Base-by-base conservation (phyloP, 2,797 vertebrate species). In the Holocentrus rufus region DNA sequence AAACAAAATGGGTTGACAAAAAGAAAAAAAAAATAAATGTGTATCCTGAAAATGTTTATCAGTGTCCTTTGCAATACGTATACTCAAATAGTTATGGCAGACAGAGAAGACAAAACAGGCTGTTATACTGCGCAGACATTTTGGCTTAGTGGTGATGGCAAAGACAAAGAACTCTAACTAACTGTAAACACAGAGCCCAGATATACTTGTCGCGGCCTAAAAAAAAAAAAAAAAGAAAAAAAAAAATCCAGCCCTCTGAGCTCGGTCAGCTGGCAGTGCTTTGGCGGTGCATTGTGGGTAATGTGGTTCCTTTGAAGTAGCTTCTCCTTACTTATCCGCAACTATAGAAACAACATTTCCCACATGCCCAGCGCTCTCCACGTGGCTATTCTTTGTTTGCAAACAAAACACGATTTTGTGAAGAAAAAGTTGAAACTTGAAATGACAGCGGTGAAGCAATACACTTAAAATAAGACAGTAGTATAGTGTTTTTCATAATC, bases 331-430 rank as follows among this genome's bases (percentile, higher is more conserved):
- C 14, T 0, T 17, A 4, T 1, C 1, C 1, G 1, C 3, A 0
- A 0, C 1, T n/a, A n/a, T 1, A 57, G 1, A 61, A 89, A 94
- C 92, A 10, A 36, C 93, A 90, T 15, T 82, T 91, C 93, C 93
- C 93, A 83, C 0, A 18, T 4, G 22, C 55, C 23, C 1, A 8
- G 4, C 2, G 68, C 20, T 65, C 91, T 93, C 85, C 93, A 94
- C 89, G 94, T 94, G 94, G 88, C 91, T 82, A 50, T 66, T 25
- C 86, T 94, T 94, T 94, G 94, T 95, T 94, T 95, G 94, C 93
- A 95, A 95, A 95, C 94, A 94, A 81, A 92, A 88, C 80, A 13
- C 7, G 58, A 81, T 39, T 83, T 88, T 81, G 14, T 5, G 42
- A 53, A 64, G 69, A 66, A 82, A 84, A 83, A 73, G 47, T 62